phyloP scores from a whole-genome alignment of 1,140 invertebrate species.

The Brachionus calyciflorus region DNA sequence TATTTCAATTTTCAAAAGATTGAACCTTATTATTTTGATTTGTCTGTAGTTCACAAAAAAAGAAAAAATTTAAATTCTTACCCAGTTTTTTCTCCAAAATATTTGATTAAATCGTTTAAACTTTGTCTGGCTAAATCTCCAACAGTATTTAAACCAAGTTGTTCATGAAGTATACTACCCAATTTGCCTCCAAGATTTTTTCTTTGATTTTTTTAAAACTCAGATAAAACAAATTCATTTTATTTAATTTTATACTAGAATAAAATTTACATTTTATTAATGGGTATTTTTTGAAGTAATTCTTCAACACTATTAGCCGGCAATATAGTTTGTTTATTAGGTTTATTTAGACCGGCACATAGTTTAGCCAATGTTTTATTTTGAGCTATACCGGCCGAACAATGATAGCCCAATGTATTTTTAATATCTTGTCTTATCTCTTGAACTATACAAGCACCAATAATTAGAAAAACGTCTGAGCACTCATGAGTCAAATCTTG shows the following conservation, averaged over 20 bases:
- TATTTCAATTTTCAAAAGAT: too few species aligned
- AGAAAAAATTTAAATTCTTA: neutral
- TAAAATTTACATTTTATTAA: constrained; percentile 60
- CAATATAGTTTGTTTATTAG: constrained; percentile 85
- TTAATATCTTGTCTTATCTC: constrained; percentile 78
- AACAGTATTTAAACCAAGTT: constrained; percentile 60
- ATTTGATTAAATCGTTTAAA: constrained; percentile 68
- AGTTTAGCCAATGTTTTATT: constrained; percentile 92
- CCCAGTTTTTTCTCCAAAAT: constrained; percentile 66
- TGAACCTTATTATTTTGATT: too few species aligned
- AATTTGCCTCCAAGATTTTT: constrained; percentile 50
- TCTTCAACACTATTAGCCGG: constrained; percentile 67
- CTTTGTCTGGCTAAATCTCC: constrained; percentile 70
- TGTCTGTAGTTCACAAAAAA: too few species aligned
- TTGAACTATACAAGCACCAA: constrained; percentile 78
- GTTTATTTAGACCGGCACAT: constrained; percentile 86
- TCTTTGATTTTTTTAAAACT: too few species aligned
- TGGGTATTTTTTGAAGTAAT: constrained; percentile 68
- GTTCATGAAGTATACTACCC: constrained; percentile 10
- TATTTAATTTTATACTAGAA: neutral
- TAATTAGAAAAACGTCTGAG: constrained; percentile 66
- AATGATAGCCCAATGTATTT: constrained; percentile 79
- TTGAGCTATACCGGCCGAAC: constrained; percentile 90
- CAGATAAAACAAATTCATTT: neutral
- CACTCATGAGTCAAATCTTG: constrained; percentile 44